Base-by-base conservation (phyloP, 2,797 vertebrate species). In the Chlorospingus semifuscus region DNA sequence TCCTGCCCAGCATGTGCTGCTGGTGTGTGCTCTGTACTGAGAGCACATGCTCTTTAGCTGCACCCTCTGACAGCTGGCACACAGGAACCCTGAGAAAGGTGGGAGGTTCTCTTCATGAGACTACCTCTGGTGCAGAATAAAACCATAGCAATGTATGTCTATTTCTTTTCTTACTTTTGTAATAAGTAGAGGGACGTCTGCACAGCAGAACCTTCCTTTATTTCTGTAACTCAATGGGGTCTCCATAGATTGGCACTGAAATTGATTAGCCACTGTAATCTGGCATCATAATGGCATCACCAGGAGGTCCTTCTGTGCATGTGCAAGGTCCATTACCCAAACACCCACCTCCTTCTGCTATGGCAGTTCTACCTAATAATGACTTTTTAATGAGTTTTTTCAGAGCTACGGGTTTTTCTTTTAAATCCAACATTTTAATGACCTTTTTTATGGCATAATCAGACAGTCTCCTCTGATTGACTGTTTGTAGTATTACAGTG, bases 271-370 rank as follows among this genome's bases (percentile, higher is more conserved):
- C 86, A 12, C 74, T 85, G 68, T 75, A 90, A 93, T 94, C 69
- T 94, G 29, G 32, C 69, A 80, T 86, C 19, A 3, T 94, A 96
- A 97, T 91, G 61, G 72, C 76, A 90, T 94, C 92, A 84, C 90
- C 79, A 86, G 95, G 95, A 89, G 95, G 92, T 87, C 93, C 94
- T 96, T 95, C 91, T 95, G 87, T 95, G 81, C 32, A 17, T 78
- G 60, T 77, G 41, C 75, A 93, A 95, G 91, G 89, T 57, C 93
- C 86, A 96, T 96, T 97, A 96, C 92, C 52, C 93, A 87, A 89
- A 87, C 63, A 76, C 42, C 70, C 76, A 88, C 82, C 90, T 96
- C 83, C 87, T 91, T 86, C 82, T 96, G 81, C 81, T 89, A 15
- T 29, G 68, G 61, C 0, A 0, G 36, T 91, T 85, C 87, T 83